Base-by-base conservation (phyloP, 2,888 invertebrate species). In the Helicoverpa assulta region DNA sequence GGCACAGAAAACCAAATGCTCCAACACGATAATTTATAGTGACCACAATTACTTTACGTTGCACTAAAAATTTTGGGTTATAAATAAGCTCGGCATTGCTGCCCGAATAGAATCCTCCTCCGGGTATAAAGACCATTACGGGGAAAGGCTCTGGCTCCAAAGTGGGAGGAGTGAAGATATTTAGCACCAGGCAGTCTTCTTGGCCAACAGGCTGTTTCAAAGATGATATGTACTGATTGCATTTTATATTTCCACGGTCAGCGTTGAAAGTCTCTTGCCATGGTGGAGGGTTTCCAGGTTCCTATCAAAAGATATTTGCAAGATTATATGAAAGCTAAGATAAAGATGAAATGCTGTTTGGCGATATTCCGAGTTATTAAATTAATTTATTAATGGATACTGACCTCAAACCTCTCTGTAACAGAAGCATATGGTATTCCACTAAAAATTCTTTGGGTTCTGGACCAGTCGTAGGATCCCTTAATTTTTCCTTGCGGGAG, bases 21-120 rank as follows among this genome's bases (percentile, higher is more conserved):
- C 90, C 91, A 12, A 91, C 69, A 12, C 92, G 85, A 70, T 89
- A 91, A 77, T 92, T 92, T 14, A 91, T 60, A 10, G 89, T 88
- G 0, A 91, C 90, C 4, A 91, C 79, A 50, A 92, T 76, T 4
- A 92, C 88, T 18, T 82, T 82, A 64, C 90, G 83, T 51, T 85
- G 65, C 0, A 90, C 79, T 4, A 92, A 83, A 74, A 82, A 89
- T 74, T 83, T 88, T 16, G 91, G 88, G 64, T 90, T 87, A 64
- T 88, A 89, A 40, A 85, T 37, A 0, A 78, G 70, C 16, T 86
- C 73, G 21, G 85, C 82, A 66, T 89, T 90, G 37, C 86, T 88
- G 29, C 91, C 90, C 7, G 64, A 79, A 19, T 80, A 77, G 60
- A 85, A 90, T 16, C 82, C 89, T n/a, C 90, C 91, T 7, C 91